phyloP scores from a whole-genome alignment of 2,888 invertebrate genomes.

The Dicranocentrus wangi region DNA sequence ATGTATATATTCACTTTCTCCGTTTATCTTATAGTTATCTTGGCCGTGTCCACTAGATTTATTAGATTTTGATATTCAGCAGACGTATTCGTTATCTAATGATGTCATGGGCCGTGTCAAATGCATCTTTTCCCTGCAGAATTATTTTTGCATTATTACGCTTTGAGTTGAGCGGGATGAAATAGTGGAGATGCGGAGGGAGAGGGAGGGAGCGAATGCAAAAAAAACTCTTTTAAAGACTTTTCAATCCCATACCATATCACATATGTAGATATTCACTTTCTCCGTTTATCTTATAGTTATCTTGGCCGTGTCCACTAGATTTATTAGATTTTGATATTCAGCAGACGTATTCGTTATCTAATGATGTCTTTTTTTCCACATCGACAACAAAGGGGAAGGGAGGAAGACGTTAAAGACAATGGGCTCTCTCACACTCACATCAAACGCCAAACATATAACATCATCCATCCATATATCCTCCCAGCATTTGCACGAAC shows the following conservation, averaged over 20 bases:
- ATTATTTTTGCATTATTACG: neutral
- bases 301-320: conserved; percentile 41
- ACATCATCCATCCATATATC: too few relatives aligned
- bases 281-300: conserved; percentile 47
- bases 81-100: conserved; percentile 36
- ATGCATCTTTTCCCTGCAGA: neutral
- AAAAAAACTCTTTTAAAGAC: too few relatives aligned
- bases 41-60: conserved; percentile 53
- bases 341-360: conserved; percentile 27
- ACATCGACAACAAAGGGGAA: neutral
- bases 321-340: conserved; percentile 55
- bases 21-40: conserved; percentile 30
- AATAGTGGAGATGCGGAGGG: too few relatives aligned
- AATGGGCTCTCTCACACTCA: too few relatives aligned
- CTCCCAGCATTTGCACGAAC: too few relatives aligned
- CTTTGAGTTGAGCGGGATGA: neutral
- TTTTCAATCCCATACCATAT: too few relatives aligned
- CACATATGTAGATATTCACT: conserved; percentile 2
- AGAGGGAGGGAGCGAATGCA: too few relatives aligned
- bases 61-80: conserved; percentile 49
- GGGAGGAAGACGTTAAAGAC: neutral
- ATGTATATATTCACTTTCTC: conserved; percentile 38
- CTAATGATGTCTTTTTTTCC: conserved; percentile 28
- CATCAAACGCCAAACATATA: too few relatives aligned
- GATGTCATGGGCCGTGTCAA: neutral